Evolutionary conservation across 2,888 invertebrate genomes (phyloP), one percentile per base, ranked within the genome.

Genomic region (Pristionchus entomophagus): DNA sequence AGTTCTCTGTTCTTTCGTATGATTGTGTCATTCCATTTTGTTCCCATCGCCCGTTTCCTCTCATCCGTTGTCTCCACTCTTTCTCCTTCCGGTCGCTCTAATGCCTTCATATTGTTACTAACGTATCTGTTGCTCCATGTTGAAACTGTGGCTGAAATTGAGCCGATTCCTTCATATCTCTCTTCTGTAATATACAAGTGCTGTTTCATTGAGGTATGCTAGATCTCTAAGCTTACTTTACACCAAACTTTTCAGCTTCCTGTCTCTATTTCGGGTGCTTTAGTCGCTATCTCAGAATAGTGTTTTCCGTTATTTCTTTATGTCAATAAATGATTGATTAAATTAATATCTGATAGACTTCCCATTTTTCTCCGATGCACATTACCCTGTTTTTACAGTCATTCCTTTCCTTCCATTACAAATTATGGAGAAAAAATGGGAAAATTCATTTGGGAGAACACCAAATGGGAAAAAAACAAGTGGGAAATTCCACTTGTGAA

Each of bases 251-350:
- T 65, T 32, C 26, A 32, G 35, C 19, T 32, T 35, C 2, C n/a
- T 14, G 32, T 69, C 69, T 69, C 22, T 14, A 29, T 14, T 22
- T 69, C 69, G 69, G 69, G 69, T 69, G 69, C 69, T 69, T 69
- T 69, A 69, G 38, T 22, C n/a, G 56, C n/a, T 56, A 17, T 56
- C 56, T 56, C 56, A 56, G 56, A 56, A 14, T 56, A 5, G 10
- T 56, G 56, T 56, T 56, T 22, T 22, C 45, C 14, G 6, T 14
- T 10, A 45, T 45, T 45, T 14, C 45, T n/a, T n/a, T n/a, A n/a
- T n/a, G n/a, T n/a, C n/a, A n/a, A n/a, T n/a, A n/a, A n/a, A n/a
- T n/a, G n/a, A n/a, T n/a, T n/a, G n/a, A n/a, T n/a, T n/a, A n/a
- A n/a, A n/a, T n/a, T n/a, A n/a, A n/a, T n/a, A n/a, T n/a, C n/a